These are phyloP conservation scores for Daphoenositta chrysoptera DNA, from an alignment of 2,113 vertebrate genomes.

Conservation along the genomic window DNA sequence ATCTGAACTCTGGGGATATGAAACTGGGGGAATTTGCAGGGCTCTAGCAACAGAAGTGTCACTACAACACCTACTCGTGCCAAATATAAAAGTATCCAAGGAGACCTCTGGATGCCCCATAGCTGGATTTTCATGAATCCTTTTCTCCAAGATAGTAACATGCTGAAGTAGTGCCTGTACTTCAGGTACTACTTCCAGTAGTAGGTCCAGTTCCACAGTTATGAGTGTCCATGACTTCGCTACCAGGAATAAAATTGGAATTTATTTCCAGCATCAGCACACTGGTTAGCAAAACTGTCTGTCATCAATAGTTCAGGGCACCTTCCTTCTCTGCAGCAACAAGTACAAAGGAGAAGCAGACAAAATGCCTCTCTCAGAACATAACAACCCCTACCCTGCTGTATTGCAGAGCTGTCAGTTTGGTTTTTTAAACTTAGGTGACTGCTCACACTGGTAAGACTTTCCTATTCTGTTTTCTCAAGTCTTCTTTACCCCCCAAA, in stretches of 20 bases:
- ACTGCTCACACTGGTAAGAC: neutral
- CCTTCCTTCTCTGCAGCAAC: neutral
- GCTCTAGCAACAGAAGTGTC: neutral
- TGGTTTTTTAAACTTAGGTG: neutral
- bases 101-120: neutral
- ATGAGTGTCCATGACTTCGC: accelerated
- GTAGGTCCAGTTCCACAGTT: neutral
- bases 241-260: neutral
- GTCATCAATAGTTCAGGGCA: neutral
- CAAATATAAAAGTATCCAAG: neutral
- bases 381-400: neutral
- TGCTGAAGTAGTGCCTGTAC: neutral
- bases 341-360: neutral
- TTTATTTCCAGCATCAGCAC: neutral
- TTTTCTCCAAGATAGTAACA: neutral
- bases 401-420: neutral
- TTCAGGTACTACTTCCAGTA: neutral
- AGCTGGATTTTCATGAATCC: neutral
- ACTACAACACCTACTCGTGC: accelerated
- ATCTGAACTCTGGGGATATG: neutral
- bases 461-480: neutral
- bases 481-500: neutral
- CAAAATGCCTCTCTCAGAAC: neutral
- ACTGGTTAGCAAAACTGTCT: neutral
- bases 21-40: neutral